Evolutionary conservation across 2,797 vertebrate species (phyloP).

Genomic region (Loris lydekkerianus): DNA sequence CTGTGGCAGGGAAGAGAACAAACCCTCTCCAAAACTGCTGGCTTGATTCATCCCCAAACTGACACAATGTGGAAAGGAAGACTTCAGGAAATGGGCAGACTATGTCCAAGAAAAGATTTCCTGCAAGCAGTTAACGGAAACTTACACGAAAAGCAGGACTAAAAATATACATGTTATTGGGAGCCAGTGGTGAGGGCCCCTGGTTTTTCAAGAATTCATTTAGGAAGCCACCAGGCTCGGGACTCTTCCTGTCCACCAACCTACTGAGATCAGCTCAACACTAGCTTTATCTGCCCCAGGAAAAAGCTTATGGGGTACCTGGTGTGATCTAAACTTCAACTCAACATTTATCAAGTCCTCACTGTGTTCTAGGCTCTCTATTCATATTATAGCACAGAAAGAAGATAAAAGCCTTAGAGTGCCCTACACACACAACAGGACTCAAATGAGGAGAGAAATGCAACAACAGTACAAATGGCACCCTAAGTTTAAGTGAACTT

Average conservation of each 20-base stretch:
- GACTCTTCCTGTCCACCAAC: background rate
- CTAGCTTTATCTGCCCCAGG: background rate
- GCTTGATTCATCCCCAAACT: slow-evolving; percentile 80
- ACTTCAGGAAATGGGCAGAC: slow-evolving; percentile 83
- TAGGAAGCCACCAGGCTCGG: slow-evolving; percentile 47
- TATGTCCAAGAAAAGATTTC: slow-evolving; percentile 85
- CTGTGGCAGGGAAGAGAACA: slow-evolving; percentile 59
- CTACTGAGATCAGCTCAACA: background rate
- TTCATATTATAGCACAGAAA: background rate
- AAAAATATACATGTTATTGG: slow-evolving; percentile 84
- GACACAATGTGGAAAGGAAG: slow-evolving; percentile 80
- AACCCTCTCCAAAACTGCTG: slow-evolving; percentile 74
- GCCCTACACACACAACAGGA: background rate
- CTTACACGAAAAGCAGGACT: slow-evolving; percentile 81
- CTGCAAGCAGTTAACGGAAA: slow-evolving; percentile 84
- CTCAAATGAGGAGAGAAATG: background rate
- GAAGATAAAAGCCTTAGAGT: background rate
- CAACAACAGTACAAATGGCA: background rate
- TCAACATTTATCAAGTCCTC: background rate
- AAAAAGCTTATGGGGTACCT: background rate
- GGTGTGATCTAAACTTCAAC: slow-evolving; percentile 25
- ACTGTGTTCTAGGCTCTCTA: background rate
- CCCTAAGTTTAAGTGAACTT: background rate
- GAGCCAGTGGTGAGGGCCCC: slow-evolving; percentile 75
- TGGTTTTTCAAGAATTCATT: slow-evolving; percentile 90